A percentile compares a stretch with the other conserved stretches of the same genome.
Evolutionary conservation across 1,140 invertebrate genomes (phyloP).

Genomic region (Ceratitis capitata): DNA sequence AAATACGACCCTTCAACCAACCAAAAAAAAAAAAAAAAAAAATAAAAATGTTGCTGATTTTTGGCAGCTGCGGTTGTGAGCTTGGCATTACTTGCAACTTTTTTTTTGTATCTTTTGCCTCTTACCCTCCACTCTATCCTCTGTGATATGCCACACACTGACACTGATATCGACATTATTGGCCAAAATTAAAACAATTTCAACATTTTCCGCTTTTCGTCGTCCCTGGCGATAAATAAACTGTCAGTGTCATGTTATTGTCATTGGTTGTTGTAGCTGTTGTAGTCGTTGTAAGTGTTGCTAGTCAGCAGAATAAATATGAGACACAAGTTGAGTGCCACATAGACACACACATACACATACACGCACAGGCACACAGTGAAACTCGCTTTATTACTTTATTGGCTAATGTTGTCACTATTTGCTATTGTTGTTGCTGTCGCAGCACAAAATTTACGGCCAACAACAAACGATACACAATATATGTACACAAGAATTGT

Average conservation of each 20-base stretch:
- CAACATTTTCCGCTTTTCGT: constrained; percentile 25
- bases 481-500: neutral
- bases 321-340: neutral
- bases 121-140: neutral
- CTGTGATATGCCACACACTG: neutral
- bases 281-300: neutral
- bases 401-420: constrained; percentile 10
- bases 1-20: too few species aligned
- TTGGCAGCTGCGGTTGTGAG: neutral
- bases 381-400: neutral
- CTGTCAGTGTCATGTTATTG: neutral
- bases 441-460: neutral
- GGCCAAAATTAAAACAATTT: constrained; percentile 34
- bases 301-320: too few species aligned
- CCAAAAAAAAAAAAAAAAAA: too few species aligned
- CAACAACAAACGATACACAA: neutral
- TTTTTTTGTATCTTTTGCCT: neutral
- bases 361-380: neutral
- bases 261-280: neutral
- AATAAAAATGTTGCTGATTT: neutral
- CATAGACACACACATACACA: neutral
- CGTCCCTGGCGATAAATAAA: constrained; percentile 21
- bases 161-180: constrained; percentile 34
- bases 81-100: neutral
- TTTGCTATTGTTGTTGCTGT: neutral